Evolutionary conservation across 2,113 vertebrate genomes (phyloP), one percentile per base, ranked within the genome.

Genomic region (Brachypodius melanocephalos): DNA sequence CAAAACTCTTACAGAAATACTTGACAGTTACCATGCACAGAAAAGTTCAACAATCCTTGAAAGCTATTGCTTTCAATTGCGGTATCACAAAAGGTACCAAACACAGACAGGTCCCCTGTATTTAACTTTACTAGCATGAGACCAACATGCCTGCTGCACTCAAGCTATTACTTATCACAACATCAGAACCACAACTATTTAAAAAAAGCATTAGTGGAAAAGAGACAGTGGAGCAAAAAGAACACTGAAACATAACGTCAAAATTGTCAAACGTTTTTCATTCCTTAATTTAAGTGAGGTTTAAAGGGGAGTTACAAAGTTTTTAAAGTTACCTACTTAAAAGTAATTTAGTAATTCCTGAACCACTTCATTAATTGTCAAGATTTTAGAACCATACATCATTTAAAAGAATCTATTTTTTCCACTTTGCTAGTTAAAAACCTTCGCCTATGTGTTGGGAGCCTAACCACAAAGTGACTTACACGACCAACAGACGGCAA

Each of bases 1-100:
- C 49, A 97, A 91, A 88, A 49, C 49, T 88, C n/a, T 80, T 71
- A 34, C 21, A 54, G 63, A 91, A 82, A n/a, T 36, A n/a, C 3
- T 24, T 59, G 63, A 55, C 19, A 61, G 36, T n/a, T 38, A 61
- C 26, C 17, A 58, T 1, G 7, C 29, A 73, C 19, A 26, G n/a
- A 31, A 31, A 78, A 57, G 52, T 36, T 67, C 36, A 84, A 74
- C 77, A 59, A 12, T 63, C 25, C 58, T 5, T n/a, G 76, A 58
- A 67, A 69, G 52, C 17, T 89, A 54, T 9, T 46, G 38, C 32
- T 69, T 73, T 57, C 68, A 89, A 42, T 3, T 68, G 42, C 6
- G 43, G 24, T 54, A 69, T 48, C 65, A 69, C 29, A 36, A 68
- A 81, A 68, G 8, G 26, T 38, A 65, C 57, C 65, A 75, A 73